Evolutionary conservation across 2,113 vertebrate genomes (phyloP).

Genomic region (Cyanocitta stelleri): DNA sequence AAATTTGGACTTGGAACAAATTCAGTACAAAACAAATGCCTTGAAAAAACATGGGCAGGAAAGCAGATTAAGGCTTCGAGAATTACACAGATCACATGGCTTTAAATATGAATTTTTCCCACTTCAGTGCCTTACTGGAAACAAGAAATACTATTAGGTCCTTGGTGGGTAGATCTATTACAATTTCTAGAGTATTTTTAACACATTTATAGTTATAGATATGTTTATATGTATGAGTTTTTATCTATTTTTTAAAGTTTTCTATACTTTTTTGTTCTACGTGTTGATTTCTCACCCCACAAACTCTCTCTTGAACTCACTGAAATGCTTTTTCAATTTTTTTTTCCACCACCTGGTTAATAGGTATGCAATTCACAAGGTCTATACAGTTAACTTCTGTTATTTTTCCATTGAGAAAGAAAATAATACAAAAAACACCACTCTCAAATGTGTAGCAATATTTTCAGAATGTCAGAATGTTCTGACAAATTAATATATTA

Average conservation of each 20-base stretch:
- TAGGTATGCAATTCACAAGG: not conserved
- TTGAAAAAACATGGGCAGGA: not conserved
- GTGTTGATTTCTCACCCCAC: not conserved
- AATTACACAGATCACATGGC: not conserved
- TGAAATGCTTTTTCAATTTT: not conserved
- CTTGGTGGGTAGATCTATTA: not conserved
- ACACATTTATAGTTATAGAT: not conserved
- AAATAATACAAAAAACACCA: not conserved
- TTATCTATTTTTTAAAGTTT: not conserved
- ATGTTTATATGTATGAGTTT: not conserved
- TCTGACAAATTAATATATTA: not conserved
- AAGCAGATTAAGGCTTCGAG: not conserved
- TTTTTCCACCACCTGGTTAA: not conserved
- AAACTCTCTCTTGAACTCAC: not conserved
- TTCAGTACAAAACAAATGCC: not conserved
- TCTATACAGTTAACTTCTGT: not conserved
- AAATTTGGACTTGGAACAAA: not conserved
- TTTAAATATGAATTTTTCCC: not conserved
- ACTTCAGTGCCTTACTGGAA: not conserved
- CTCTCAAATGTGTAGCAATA: not conserved
- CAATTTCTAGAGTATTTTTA: not conserved
- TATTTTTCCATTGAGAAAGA: not conserved
- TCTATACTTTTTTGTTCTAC: not conserved
- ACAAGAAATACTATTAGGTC: not conserved
- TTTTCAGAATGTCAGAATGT: not conserved